A percentile compares a stretch with the other conserved stretches of the same genome.
These are phyloP conservation scores for Drosophila pseudotalamancana DNA, from an alignment of 2,888 invertebrate species.

Conservation along the genomic window DNA sequence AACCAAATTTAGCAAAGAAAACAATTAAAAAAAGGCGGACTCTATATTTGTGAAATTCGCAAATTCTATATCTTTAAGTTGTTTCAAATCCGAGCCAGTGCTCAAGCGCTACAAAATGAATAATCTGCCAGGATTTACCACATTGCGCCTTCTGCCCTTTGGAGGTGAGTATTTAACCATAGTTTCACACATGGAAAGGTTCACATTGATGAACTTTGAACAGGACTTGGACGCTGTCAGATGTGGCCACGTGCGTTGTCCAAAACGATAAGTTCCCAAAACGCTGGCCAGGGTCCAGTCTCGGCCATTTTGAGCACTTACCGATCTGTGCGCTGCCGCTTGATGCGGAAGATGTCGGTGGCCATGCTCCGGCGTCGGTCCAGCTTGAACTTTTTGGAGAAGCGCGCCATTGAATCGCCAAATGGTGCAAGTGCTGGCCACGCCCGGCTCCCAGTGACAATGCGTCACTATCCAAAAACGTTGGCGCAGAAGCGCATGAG, in stretches of 20 bases:
- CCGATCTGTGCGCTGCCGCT: neutral
- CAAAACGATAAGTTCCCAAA: neutral
- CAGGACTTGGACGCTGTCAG: neutral
- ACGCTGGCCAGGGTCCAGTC: neutral
- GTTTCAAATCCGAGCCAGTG: neutral
- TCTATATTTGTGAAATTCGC: neutral
- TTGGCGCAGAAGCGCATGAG: neutral
- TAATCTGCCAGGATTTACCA: neutral
- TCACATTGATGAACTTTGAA: neutral
- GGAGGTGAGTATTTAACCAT: neutral
- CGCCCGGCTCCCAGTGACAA: neutral
- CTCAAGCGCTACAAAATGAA: neutral
- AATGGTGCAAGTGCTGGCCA: neutral
- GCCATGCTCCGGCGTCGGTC: neutral
- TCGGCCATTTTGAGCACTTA: neutral
- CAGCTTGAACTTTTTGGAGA: neutral
- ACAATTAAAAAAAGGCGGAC: neutral
- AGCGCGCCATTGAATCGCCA: neutral
- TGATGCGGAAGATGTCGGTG: neutral
- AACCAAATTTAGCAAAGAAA: neutral
- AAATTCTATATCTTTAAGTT: neutral
- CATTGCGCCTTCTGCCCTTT: neutral
- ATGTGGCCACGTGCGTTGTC: neutral
- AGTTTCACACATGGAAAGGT: neutral
- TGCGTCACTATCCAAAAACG: neutral